Evolutionary conservation across 92 coral and sea anemone species (phyloP).

Genomic region (Parazoanthus atlanticus): DNA sequence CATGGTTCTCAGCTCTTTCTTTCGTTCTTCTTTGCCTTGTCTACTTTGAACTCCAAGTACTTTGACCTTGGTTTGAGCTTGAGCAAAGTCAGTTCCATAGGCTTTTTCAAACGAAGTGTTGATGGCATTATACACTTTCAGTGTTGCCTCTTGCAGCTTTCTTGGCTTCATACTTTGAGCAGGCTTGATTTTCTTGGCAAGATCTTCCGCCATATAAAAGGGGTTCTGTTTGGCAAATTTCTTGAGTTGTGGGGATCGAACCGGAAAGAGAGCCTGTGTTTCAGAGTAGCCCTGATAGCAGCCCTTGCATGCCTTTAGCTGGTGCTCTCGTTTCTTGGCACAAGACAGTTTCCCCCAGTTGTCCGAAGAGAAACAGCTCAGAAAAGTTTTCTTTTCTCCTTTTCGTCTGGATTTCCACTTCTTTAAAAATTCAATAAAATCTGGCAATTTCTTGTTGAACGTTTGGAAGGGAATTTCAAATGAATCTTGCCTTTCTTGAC

Average conservation of each 20-base stretch:
- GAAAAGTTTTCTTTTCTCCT: background rate
- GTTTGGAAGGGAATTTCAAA: background rate
- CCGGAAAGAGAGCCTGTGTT: constrained; percentile 33
- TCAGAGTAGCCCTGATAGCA: background rate
- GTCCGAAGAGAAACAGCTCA: background rate
- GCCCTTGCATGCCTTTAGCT: constrained; percentile 11
- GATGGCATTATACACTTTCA: constrained; percentile 26
- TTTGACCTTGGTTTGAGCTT: constrained; percentile 24
- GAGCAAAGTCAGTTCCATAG: constrained; percentile 25
- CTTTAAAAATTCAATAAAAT: background rate
- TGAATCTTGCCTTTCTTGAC: background rate
- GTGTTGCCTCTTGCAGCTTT: constrained; percentile 15
- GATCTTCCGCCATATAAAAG: constrained; percentile 15
- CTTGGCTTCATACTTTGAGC: constrained; percentile 1
- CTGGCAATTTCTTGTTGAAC: constrained; percentile 14
- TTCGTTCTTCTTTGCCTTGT: background rate
- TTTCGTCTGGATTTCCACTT: constrained; percentile 10
- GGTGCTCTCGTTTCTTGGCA: constrained; percentile 19
- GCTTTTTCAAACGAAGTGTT: constrained; percentile 19
- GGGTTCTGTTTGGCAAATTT: constrained; percentile 21
- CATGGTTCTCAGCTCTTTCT: background rate
- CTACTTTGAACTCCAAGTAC: background rate
- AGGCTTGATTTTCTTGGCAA: constrained; percentile 17
- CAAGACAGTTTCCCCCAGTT: constrained; percentile 1
- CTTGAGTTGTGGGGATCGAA: background rate